Conservation (phyloP, 2,888 invertebrate genomes). For the Apomyelois bistriatella region DNA sequence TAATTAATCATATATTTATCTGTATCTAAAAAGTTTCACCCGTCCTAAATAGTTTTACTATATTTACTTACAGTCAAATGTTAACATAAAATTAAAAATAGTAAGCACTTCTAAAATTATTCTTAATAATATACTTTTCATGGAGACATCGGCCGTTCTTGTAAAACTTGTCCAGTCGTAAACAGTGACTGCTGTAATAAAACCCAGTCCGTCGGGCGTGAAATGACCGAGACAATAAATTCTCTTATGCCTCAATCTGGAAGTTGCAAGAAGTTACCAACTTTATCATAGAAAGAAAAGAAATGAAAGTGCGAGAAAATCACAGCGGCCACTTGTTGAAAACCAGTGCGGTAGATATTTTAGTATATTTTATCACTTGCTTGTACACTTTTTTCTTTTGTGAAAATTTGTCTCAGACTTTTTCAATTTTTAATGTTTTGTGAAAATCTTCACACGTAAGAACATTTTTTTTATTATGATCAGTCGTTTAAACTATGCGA, state of each 20-base stretch:
- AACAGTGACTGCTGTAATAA: neutral
- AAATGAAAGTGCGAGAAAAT: neutral
- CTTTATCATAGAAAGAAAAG: neutral
- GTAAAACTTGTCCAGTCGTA: neutral
- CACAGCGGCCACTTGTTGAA: conserved; percentile 3
- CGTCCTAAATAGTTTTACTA: too few relatives aligned
- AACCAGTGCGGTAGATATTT: neutral
- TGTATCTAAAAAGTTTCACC: too few relatives aligned
- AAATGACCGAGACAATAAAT: conserved; percentile 5
- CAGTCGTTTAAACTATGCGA: too few relatives aligned
- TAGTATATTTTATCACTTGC: neutral
- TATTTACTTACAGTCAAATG: too few relatives aligned
- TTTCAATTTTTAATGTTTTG: too few relatives aligned
- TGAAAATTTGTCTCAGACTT: neutral
- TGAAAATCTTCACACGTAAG: too few relatives aligned
- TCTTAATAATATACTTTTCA: too few relatives aligned
- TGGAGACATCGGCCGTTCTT: neutral
- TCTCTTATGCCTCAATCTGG: conserved; percentile 1
- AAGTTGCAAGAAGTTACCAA: neutral
- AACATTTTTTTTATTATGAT: too few relatives aligned
- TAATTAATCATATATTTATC: too few relatives aligned
- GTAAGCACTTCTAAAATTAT: too few relatives aligned
- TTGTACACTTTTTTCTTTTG: neutral
- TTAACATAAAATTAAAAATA: too few relatives aligned
- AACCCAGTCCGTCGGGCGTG: neutral